A percentile compares a stretch with the other conserved stretches of the same genome.
Conservation (phyloP, 2,797 vertebrate genomes). For the Atherinosoma microstoma region DNA sequence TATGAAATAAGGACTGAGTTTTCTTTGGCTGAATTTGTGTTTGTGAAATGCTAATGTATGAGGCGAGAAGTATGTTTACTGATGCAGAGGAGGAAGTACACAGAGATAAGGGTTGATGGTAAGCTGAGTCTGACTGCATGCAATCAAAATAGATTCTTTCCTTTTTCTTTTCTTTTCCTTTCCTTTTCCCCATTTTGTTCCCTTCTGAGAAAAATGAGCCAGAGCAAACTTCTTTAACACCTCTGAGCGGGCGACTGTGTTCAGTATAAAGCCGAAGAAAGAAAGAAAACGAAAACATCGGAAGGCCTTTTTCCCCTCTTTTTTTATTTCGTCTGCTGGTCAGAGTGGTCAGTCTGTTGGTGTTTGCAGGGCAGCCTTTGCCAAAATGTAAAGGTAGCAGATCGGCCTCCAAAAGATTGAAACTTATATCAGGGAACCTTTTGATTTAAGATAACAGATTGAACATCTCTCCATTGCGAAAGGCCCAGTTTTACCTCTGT, state of each 20-base stretch:
- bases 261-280: slow-evolving; percentile 48
- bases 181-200: neutral
- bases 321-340: slow-evolving; percentile 31
- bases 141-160: slow-evolving; percentile 49
- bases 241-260: slow-evolving; percentile 55
- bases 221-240: slow-evolving; percentile 61
- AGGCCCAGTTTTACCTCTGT: slow-evolving; percentile 12
- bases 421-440: slow-evolving; percentile 11
- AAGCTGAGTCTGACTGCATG: slow-evolving; percentile 43
- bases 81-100: slow-evolving; percentile 53
- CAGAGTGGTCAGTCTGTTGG: slow-evolving; percentile 20
- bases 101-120: slow-evolving; percentile 58
- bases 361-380: neutral
- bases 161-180: slow-evolving; percentile 22
- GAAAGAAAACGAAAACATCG: slow-evolving; percentile 57
- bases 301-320: slow-evolving; percentile 33
- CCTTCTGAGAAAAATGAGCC: slow-evolving; percentile 27
- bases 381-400: slow-evolving; percentile 11
- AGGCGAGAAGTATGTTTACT: slow-evolving; percentile 53
- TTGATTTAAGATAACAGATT: slow-evolving; percentile 25
- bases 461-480: slow-evolving; percentile 15
- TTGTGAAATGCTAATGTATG: slow-evolving; percentile 42
- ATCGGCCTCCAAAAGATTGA: neutral
- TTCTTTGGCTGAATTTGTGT: slow-evolving; percentile 45
- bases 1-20: slow-evolving; percentile 37